Conservation (phyloP, 2,888 invertebrate genomes). For the Chrysina gloriosa region DNA sequence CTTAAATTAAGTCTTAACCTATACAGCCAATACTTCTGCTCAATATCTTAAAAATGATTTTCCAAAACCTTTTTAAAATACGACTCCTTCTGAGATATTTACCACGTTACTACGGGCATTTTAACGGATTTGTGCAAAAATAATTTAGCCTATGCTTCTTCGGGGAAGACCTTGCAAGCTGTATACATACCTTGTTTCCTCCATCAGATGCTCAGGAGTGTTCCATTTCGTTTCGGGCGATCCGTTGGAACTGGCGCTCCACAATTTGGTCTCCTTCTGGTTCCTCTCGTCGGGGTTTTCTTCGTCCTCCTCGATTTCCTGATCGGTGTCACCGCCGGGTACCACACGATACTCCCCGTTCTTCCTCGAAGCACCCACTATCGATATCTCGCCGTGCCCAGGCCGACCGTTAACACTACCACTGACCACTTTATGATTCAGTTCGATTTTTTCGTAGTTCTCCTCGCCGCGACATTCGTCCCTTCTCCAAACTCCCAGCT, state of each 20-base stretch:
- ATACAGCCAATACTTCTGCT: no score
- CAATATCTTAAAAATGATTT: no score
- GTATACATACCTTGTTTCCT: constrained; percentile 11
- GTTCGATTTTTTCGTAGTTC: constrained; percentile 84
- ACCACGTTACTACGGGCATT: no score
- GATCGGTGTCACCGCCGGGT: constrained; percentile 71
- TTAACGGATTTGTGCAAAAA: no score
- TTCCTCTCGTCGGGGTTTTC: constrained; percentile 62
- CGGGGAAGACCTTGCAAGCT: no score
- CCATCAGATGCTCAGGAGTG: constrained; percentile 54
- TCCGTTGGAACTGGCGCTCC: constrained; percentile 43
- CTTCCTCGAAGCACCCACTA: constrained; percentile 65
- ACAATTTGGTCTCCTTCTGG: constrained; percentile 61
- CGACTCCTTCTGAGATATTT: no score
- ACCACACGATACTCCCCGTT: constrained; percentile 80
- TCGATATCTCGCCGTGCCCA: constrained; percentile 49
- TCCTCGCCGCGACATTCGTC: constrained; percentile 67
- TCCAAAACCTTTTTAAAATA: no score
- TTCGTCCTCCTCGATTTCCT: constrained; percentile 73
- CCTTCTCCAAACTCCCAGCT: constrained; percentile 68
- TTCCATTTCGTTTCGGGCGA: constrained; percentile 53
- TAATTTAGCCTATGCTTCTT: no score
- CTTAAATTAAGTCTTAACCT: no score
- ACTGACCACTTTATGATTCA: constrained; percentile 69
- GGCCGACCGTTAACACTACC: constrained; percentile 52